Percentiles rank a stretch among this genome's conserved stretches.
Evolutionary conservation across 2,113 vertebrate genomes (phyloP).

Genomic region (Ovibos moschatus): DNA sequence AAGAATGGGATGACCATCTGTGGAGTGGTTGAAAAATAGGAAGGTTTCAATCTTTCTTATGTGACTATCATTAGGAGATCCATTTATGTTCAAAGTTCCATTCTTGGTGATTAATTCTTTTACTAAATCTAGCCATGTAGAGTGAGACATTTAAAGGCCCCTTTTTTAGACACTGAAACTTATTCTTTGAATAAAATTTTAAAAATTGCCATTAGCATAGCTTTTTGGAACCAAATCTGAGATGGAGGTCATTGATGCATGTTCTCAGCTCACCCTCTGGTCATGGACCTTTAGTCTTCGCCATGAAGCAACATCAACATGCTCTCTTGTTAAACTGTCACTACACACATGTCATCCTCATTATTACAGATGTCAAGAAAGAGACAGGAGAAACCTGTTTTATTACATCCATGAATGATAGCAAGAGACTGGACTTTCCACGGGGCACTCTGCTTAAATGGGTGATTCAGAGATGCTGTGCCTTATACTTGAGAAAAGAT

Average conservation of each 20-base stretch:
- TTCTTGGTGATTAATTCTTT: slow-evolving; percentile 42
- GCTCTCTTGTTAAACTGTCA: slow-evolving; percentile 8
- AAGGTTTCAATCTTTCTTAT: not conserved
- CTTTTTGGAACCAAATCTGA: slow-evolving; percentile 3
- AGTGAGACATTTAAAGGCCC: not conserved
- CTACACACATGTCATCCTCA: slow-evolving; percentile 27
- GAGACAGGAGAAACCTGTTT: slow-evolving; percentile 26
- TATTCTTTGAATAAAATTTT: not conserved
- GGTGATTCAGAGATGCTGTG: slow-evolving; percentile 52
- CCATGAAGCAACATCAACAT: not conserved
- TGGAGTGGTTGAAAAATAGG: not conserved
- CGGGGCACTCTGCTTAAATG: slow-evolving; percentile 43
- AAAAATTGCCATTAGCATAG: not conserved
- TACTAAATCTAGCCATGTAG: not conserved
- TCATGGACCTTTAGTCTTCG: not conserved
- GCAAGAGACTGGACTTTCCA: slow-evolving; percentile 22
- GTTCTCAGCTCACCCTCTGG: not conserved
- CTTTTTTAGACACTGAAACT: not conserved
- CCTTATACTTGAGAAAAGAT: slow-evolving; percentile 60
- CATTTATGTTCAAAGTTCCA: not conserved
- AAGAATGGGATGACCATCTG: not conserved
- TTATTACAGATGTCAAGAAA: slow-evolving; percentile 47
- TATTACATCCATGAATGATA: slow-evolving; percentile 52
- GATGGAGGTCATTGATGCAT: not conserved
- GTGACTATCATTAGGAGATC: not conserved